A percentile compares a stretch with the other conserved stretches of the same genome.
Evolutionary conservation across 2,888 invertebrate genomes (phyloP).

Genomic region (Cryptops parisi): DNA sequence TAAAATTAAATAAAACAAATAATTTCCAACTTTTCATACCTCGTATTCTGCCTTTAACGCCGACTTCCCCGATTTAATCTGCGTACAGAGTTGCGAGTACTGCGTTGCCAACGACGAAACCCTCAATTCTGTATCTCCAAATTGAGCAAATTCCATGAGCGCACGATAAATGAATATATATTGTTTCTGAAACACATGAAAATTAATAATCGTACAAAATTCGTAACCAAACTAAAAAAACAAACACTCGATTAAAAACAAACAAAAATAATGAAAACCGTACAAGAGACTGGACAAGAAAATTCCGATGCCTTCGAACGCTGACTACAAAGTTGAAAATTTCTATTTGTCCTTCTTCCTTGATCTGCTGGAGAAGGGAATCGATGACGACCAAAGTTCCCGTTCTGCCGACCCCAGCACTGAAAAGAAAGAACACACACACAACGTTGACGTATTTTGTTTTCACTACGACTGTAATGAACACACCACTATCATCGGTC

Average conservation of each 20-base stretch:
- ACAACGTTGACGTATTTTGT: too few species aligned
- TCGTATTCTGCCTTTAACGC: constrained; percentile 69
- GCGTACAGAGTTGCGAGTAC: constrained; percentile 50
- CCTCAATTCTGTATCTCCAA: constrained; percentile 78
- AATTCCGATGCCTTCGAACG: constrained; percentile 76
- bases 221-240: constrained; percentile 1
- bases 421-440: constrained; percentile 26
- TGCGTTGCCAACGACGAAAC: constrained; percentile 51
- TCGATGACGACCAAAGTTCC: constrained; percentile 88
- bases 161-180: constrained; percentile 93
- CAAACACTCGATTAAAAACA: neutral
- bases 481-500: constrained; percentile 1
- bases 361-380: constrained; percentile 70
- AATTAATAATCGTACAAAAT: neutral
- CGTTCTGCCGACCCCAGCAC: constrained; percentile 87
- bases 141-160: constrained; percentile 77
- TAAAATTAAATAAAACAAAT: too few species aligned
- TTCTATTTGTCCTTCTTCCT: constrained; percentile 65
- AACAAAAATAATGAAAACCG: constrained; percentile 25
- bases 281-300: constrained; percentile 78
- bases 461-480: neutral
- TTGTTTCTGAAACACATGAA: constrained; percentile 54
- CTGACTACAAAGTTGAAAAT: constrained; percentile 85
- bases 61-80: constrained; percentile 31
- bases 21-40: constrained; percentile 43